These are phyloP conservation scores for Kryptopterus vitreolus DNA, from an alignment of 2,797 vertebrate species.

Conservation along the genomic window DNA sequence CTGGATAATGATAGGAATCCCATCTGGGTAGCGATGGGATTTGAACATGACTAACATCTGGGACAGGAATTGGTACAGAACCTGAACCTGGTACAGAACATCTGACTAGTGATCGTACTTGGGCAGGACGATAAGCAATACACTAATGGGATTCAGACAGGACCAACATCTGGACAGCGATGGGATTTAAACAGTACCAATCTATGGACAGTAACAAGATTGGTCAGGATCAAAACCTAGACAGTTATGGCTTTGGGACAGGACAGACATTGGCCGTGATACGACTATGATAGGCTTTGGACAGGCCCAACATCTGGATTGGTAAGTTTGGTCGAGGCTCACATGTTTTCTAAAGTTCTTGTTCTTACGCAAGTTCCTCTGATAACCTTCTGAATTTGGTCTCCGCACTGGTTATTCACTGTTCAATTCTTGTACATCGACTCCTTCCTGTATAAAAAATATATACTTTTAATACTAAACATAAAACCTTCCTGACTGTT, in stretches of 20 bases:
- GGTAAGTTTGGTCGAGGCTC: no score
- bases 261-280: background rate
- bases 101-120: background rate
- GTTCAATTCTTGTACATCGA: no score
- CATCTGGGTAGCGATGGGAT: background rate
- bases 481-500: slow-evolving; percentile 16
- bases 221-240: background rate
- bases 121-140: background rate
- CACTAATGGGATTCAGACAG: background rate
- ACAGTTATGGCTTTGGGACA: background rate
- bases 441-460: no score
- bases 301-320: background rate
- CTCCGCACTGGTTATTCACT: no score
- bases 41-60: background rate
- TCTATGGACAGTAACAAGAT: background rate
- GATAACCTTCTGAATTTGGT: no score
- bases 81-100: no score
- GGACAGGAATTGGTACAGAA: background rate
- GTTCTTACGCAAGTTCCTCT: no score
- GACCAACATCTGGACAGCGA: background rate
- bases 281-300: background rate
- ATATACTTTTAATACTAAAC: background rate
- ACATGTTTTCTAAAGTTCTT: no score
- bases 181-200: background rate
- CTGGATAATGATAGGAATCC: background rate